phyloP scores from a whole-genome alignment of 2,113 vertebrate genomes.

The Sceloporus undulatus region DNA sequence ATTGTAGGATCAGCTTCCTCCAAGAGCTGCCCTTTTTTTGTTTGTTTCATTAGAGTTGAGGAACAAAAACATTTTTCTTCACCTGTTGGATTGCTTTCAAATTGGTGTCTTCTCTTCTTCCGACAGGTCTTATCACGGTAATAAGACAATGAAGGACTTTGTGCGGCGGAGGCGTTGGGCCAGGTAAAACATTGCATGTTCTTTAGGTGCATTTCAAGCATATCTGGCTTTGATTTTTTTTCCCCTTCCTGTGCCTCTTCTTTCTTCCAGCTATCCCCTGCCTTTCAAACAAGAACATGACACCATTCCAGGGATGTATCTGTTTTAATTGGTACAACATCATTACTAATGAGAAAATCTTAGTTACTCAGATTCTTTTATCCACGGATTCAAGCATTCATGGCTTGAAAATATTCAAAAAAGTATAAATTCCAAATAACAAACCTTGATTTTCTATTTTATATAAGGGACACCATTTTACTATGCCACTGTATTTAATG shows the following conservation, averaged over 20 bases:
- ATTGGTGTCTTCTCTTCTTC: slow-evolving; percentile 30
- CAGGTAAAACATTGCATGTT: slow-evolving; percentile 79
- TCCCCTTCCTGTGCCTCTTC: not conserved
- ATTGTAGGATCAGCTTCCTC: not conserved
- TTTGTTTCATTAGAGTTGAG: too few species aligned
- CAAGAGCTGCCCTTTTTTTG: not conserved
- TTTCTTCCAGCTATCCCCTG: too few species aligned
- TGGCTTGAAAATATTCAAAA: too few species aligned
- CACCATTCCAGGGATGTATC: not conserved
- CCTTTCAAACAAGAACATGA: not conserved
- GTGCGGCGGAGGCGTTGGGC: slow-evolving; percentile 95
- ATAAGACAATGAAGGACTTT: slow-evolving; percentile 98
- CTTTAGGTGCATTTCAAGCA: not conserved
- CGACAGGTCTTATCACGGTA: slow-evolving; percentile 90
- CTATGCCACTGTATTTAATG: too few species aligned
- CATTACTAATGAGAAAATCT: too few species aligned
- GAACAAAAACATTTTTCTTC: not conserved
- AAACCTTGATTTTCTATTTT: too few species aligned
- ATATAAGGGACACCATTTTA: too few species aligned
- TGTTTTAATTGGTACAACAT: not conserved
- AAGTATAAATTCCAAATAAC: too few species aligned
- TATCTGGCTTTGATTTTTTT: not conserved
- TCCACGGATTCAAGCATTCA: too few species aligned
- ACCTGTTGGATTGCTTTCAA: not conserved
- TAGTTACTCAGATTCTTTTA: too few species aligned